phyloP scores from a whole-genome alignment of 2,113 vertebrate species.

The Marmota monax region DNA sequence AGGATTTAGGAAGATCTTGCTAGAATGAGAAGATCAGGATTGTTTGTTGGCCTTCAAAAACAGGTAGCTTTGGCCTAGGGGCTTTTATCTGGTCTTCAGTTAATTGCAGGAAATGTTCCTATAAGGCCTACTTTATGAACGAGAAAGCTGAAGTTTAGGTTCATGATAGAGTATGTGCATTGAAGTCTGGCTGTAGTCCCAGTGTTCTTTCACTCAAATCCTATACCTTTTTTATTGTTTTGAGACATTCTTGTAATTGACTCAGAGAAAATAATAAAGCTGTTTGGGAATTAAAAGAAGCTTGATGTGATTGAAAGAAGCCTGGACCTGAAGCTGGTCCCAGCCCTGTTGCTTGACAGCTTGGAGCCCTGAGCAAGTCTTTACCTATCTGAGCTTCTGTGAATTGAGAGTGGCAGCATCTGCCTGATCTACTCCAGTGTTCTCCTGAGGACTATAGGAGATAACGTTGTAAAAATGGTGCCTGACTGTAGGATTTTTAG shows the following conservation, averaged over 20 bases:
- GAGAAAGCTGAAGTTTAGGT: not conserved
- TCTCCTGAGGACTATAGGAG: not conserved
- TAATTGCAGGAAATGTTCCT: not conserved
- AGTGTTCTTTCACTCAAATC: not conserved
- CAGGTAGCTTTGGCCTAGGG: not conserved
- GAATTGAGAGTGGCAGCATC: not conserved
- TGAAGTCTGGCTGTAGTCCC: not conserved
- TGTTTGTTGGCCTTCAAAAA: not conserved
- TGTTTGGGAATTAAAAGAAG: not conserved
- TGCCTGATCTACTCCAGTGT: not conserved
- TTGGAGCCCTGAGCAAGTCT: not conserved
- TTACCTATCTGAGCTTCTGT: not conserved
- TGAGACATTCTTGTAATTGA: not conserved
- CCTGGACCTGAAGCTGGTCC: not conserved
- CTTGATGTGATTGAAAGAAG: not conserved
- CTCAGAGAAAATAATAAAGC: constrained; percentile 33
- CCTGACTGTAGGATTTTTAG: not conserved
- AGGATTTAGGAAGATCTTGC: not conserved
- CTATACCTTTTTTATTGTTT: not conserved
- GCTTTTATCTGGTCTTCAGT: constrained; percentile 1
- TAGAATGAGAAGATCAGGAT: not conserved
- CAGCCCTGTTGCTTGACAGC: not conserved
- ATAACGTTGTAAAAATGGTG: not conserved
- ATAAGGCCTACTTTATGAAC: not conserved
- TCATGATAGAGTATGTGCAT: not conserved